These are phyloP conservation scores for Stenoptilia bipunctidactyla DNA, from an alignment of 2,888 invertebrate genomes.

Conservation along the genomic window DNA sequence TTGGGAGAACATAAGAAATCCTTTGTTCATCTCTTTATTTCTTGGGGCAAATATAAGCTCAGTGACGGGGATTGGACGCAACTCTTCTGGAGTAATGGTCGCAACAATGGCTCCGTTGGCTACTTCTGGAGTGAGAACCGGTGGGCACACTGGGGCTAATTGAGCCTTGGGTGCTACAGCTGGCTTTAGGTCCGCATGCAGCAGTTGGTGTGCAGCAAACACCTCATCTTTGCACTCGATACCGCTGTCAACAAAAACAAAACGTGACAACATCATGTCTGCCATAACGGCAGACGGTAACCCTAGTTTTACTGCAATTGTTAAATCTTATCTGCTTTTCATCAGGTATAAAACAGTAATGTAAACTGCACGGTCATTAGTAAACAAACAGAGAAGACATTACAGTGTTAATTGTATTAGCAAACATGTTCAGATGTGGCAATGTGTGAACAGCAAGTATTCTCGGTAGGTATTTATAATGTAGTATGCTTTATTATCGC, in stretches of 20 bases:
- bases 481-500: neutral
- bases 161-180: conserved; percentile 26
- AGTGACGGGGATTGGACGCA: conserved; percentile 77
- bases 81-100: conserved; percentile 43
- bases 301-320: conserved; percentile 20
- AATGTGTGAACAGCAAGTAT: conserved; percentile 25
- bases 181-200: conserved; percentile 55
- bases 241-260: conserved; percentile 73
- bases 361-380: conserved; percentile 32
- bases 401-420: conserved; percentile 32
- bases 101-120: conserved; percentile 50
- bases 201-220: conserved; percentile 75
- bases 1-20: conserved; percentile 89
- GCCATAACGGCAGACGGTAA: conserved; percentile 15
- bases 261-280: conserved; percentile 30
- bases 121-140: conserved; percentile 25
- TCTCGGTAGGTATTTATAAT: neutral
- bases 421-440: conserved; percentile 20
- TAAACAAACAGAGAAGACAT: conserved; percentile 24
- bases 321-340: conserved; percentile 19
- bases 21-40: conserved; percentile 94
- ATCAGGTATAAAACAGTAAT: conserved; percentile 24
- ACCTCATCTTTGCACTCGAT: conserved; percentile 85
- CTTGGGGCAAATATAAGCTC: conserved; percentile 84
- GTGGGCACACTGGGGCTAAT: conserved; percentile 13